These are phyloP conservation scores for Bedellia somnulentella DNA, from an alignment of 2,888 invertebrate species.

Conservation along the genomic window DNA sequence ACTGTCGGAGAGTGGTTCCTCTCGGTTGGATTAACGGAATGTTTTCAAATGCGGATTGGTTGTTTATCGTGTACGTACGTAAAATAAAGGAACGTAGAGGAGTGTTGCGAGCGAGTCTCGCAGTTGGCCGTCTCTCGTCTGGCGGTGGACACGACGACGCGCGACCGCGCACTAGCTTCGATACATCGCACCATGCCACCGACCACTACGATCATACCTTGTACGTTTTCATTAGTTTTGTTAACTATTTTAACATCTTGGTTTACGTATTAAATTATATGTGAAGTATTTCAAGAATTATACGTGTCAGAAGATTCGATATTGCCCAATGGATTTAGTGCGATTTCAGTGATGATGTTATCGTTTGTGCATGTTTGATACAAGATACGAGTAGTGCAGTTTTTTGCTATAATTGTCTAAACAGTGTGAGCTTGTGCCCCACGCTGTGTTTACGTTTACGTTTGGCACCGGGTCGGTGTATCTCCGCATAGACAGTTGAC, in stretches of 20 bases:
- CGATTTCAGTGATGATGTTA: no score
- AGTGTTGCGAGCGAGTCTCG: slow-evolving; percentile 18
- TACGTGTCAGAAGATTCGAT: not conserved
- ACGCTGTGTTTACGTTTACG: no score
- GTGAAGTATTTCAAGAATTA: no score
- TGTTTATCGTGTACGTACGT: slow-evolving; percentile 34
- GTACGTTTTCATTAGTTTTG: slow-evolving; percentile 27
- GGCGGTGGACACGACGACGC: slow-evolving; percentile 41
- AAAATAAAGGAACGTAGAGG: slow-evolving; percentile 12
- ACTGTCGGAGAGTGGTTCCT: slow-evolving; percentile 18
- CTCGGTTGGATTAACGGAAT: slow-evolving; percentile 44
- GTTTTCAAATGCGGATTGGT: slow-evolving; percentile 56
- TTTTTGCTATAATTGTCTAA: no score
- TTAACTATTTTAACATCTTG: no score
- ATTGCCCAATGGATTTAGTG: not conserved
- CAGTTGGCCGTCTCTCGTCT: slow-evolving; percentile 52
- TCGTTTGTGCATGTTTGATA: no score
- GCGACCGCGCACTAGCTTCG: slow-evolving; percentile 23
- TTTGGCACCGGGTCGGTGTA: no score
- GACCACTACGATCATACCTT: slow-evolving; percentile 55
- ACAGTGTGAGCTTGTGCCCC: no score
- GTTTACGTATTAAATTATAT: no score
- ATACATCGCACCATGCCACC: slow-evolving; percentile 44
- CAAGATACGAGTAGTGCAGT: no score
- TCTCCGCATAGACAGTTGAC: no score